Evolutionary conservation across 2,113 vertebrate species (phyloP).

Genomic region (Brevimyrus niger): DNA sequence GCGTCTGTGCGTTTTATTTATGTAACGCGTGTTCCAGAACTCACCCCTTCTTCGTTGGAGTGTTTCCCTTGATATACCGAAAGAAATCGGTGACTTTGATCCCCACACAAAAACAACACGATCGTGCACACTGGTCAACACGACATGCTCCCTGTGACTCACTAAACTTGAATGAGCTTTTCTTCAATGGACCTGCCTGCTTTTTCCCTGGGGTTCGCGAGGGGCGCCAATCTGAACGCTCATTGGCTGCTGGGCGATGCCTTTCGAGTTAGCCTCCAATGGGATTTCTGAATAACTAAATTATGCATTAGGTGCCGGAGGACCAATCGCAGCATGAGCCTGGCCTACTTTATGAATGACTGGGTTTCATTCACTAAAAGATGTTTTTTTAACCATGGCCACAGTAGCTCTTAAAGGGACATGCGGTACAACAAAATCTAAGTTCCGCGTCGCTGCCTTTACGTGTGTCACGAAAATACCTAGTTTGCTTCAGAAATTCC

Average conservation of each 20-base stretch:
- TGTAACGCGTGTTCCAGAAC: not conserved
- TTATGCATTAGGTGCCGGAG: conserved; percentile 31
- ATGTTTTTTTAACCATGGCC: conserved; percentile 34
- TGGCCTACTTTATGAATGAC: conserved; percentile 68
- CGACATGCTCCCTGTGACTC: conserved; percentile 36
- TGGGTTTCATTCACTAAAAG: conserved; percentile 64
- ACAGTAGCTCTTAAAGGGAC: conserved; percentile 54
- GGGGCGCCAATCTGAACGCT: conserved; percentile 13
- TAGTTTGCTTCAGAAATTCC: not conserved
- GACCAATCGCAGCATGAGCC: conserved; percentile 48
- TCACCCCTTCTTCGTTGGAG: conserved; percentile 40
- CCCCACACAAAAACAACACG: conserved; percentile 41
- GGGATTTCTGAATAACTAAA: not conserved
- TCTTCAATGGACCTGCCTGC: conserved; percentile 43
- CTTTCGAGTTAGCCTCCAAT: conserved; percentile 48
- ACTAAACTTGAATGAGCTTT: conserved; percentile 63
- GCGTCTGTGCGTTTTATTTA: not conserved
- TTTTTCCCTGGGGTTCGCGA: conserved; percentile 45
- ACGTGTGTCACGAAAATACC: not conserved
- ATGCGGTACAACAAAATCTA: not conserved
- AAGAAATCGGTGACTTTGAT: conserved; percentile 33
- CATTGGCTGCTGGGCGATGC: conserved; percentile 43
- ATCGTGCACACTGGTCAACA: not conserved
- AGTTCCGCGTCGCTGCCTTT: not conserved
- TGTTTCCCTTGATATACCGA: conserved; percentile 11